phyloP scores from a whole-genome alignment of 2,888 invertebrate species.

The Yponomeuta plumbellus region DNA sequence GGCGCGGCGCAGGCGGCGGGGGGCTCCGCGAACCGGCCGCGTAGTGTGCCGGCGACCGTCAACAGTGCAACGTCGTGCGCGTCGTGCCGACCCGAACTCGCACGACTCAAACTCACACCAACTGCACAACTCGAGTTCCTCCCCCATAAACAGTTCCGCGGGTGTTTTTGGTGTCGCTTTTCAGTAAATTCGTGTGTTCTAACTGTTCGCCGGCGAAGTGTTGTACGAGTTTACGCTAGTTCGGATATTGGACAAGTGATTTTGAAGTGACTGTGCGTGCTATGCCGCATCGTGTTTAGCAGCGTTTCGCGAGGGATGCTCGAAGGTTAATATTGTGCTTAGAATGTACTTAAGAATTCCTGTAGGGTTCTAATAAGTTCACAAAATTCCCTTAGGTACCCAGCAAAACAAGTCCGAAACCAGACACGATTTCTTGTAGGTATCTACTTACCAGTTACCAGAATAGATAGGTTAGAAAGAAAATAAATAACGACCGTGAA shows the following conservation, averaged over 20 bases:
- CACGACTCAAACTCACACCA: conserved; percentile 49
- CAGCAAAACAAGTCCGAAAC: too few species aligned
- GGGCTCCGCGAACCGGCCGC: conserved; percentile 49
- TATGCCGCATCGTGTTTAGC: conserved; percentile 69
- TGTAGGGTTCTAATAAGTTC: conserved; percentile 40
- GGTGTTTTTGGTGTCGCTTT: conserved; percentile 61
- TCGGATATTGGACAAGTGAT: conserved; percentile 73
- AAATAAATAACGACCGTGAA: too few species aligned
- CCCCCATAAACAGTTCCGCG: conserved; percentile 61
- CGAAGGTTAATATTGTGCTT: conserved; percentile 60
- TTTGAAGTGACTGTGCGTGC: conserved; percentile 65
- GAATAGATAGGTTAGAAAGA: too few species aligned
- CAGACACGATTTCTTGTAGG: too few species aligned
- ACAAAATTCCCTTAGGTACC: background rate
- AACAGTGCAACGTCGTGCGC: conserved; percentile 64
- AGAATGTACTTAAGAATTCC: conserved; percentile 49
- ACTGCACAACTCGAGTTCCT: conserved; percentile 65
- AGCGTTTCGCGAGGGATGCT: conserved; percentile 74
- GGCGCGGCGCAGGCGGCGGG: conserved; percentile 28
- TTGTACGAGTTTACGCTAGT: conserved; percentile 52
- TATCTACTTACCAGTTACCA: too few species aligned
- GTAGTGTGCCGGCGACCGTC: conserved; percentile 74
- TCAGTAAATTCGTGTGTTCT: conserved; percentile 55
- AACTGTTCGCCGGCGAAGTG: conserved; percentile 58
- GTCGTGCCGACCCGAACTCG: conserved; percentile 50